phyloP scores from a whole-genome alignment of 2,113 vertebrate species.

The Gallinago undulata region DNA sequence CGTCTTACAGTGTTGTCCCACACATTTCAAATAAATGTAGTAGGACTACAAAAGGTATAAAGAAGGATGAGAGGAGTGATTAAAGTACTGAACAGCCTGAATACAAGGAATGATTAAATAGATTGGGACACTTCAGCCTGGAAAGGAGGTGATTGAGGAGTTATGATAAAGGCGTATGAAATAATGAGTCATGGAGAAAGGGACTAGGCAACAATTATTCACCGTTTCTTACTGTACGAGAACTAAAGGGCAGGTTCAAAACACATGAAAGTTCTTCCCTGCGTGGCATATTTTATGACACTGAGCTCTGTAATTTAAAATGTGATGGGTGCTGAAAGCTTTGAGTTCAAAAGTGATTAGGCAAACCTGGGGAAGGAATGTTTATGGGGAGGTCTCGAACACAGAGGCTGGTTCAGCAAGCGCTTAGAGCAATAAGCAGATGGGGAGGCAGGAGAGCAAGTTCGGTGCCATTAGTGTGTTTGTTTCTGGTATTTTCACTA shows the following conservation, averaged over 20 bases:
- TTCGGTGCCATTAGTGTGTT: background rate
- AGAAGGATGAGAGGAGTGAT: background rate
- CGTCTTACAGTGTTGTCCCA: background rate
- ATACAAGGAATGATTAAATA: background rate
- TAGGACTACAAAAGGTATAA: background rate
- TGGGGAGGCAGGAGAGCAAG: background rate
- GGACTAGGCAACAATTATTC: conserved; percentile 4
- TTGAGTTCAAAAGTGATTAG: background rate
- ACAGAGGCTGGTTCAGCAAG: background rate
- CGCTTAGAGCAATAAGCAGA: background rate
- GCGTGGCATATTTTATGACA: background rate
- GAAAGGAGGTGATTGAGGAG: background rate
- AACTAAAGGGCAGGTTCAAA: conserved; percentile 10
- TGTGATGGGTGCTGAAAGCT: background rate
- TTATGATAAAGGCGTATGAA: background rate
- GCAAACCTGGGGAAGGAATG: background rate
- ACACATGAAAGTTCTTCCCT: background rate
- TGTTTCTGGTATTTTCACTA: background rate
- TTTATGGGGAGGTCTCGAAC: background rate
- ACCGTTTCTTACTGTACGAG: background rate
- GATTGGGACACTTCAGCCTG: background rate
- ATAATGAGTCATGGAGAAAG: background rate
- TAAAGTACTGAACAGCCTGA: background rate
- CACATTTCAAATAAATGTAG: background rate
- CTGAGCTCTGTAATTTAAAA: background rate